These are phyloP conservation scores for Dromaius novaehollandiae DNA, from an alignment of 2,113 vertebrate genomes.

Conservation along the genomic window DNA sequence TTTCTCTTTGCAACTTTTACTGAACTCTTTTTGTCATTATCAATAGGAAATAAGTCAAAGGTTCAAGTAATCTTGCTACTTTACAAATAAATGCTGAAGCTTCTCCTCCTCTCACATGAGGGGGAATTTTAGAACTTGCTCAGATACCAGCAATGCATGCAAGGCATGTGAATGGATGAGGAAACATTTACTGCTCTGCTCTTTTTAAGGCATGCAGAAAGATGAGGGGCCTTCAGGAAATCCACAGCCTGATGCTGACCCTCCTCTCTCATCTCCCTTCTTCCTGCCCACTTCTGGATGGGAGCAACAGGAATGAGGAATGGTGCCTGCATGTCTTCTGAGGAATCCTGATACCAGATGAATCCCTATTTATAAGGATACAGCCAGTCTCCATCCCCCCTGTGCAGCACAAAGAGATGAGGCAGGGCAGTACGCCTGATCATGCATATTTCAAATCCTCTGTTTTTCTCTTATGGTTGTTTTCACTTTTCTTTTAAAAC, in stretches of 20 bases:
- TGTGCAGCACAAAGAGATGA: slow-evolving; percentile 18
- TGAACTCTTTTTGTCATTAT: neutral
- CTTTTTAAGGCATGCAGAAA: neutral
- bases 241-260: neutral
- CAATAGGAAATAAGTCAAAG: neutral
- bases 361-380: neutral
- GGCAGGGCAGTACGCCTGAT: neutral
- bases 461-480: neutral
- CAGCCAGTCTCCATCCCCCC: neutral
- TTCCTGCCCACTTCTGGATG: neutral
- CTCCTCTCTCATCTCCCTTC: neutral
- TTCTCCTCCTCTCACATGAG: neutral
- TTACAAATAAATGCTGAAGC: neutral
- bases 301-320: neutral
- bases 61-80: neutral
- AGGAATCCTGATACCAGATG: neutral
- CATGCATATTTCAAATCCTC: slow-evolving; percentile 5
- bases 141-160: neutral
- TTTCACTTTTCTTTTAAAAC: slow-evolving; percentile 26
- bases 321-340: neutral
- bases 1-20: neutral
- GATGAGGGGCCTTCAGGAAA: neutral
- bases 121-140: neutral
- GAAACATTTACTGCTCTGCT: neutral
- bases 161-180: neutral